Percentiles rank a stretch among this genome's conserved stretches.
phyloP scores from a whole-genome alignment of 2,113 vertebrate species.

The Murina feae region DNA sequence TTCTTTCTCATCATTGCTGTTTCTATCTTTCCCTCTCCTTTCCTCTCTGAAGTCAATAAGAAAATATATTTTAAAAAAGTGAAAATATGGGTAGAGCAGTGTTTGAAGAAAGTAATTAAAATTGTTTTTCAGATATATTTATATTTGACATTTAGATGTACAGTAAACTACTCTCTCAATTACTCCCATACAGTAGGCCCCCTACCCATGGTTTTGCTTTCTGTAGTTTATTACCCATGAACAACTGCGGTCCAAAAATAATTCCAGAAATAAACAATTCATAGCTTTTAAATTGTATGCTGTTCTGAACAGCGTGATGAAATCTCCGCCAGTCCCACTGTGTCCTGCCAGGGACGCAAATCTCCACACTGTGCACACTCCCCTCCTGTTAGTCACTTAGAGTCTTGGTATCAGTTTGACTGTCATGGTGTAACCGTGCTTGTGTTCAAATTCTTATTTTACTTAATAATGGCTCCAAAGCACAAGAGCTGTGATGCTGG shows the following conservation, averaged over 20 bases:
- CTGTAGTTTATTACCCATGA: neutral
- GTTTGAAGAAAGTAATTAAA: conserved; percentile 5
- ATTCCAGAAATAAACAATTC: neutral
- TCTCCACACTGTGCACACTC: neutral
- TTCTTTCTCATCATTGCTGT: no score
- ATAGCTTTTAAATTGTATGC: neutral
- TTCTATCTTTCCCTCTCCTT: no score
- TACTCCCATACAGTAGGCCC: neutral
- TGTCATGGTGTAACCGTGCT: neutral
- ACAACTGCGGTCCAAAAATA: neutral
- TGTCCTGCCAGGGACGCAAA: neutral
- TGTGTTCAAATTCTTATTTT: neutral
- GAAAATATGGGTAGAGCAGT: neutral
- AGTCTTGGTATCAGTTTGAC: neutral
- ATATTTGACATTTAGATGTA: neutral
- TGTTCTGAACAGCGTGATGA: neutral
- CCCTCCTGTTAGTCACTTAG: neutral
- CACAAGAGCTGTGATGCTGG: neutral
- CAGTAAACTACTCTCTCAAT: neutral
- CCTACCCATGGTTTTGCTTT: neutral
- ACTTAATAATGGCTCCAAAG: neutral
- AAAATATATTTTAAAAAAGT: no score
- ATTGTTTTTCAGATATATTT: neutral
- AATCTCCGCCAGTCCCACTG: neutral
- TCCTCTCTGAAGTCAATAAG: no score